Evolutionary conservation across 2,888 invertebrate species (phyloP).

Genomic region (Corbicula japonica): DNA sequence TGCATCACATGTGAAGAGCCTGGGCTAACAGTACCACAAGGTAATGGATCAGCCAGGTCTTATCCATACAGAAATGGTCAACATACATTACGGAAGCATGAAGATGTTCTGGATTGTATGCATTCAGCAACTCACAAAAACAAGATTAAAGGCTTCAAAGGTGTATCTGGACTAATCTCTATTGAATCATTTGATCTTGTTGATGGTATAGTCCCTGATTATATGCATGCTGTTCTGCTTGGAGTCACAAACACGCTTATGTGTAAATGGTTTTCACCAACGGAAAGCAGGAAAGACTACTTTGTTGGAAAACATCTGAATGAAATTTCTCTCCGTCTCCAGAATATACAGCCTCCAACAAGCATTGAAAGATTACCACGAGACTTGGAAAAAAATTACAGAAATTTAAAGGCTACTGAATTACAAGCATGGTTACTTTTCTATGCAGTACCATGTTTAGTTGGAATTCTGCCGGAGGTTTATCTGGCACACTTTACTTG

Average conservation of each 20-base stretch:
- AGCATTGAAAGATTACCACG: constrained; percentile 39
- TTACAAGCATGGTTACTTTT: constrained; percentile 37
- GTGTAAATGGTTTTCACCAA: constrained; percentile 54
- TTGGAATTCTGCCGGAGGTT: constrained; percentile 33
- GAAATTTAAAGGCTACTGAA: constrained; percentile 30
- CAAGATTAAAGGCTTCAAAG: constrained; percentile 56
- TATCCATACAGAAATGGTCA: constrained; percentile 40
- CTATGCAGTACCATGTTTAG: constrained; percentile 43
- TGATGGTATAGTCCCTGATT: constrained; percentile 41
- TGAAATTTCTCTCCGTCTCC: constrained; percentile 23
- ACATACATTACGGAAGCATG: constrained; percentile 25
- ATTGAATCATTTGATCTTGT: constrained; percentile 43
- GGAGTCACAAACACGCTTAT: constrained; percentile 41
- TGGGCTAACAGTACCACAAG: constrained; percentile 45
- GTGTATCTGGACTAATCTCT: constrained; percentile 45
- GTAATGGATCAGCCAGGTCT: constrained; percentile 31
- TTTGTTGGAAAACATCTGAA: constrained; percentile 54
- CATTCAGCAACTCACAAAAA: constrained; percentile 19
- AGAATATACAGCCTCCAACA: constrained; percentile 38
- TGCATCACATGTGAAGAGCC: constrained; percentile 63
- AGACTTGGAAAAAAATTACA: constrained; percentile 38
- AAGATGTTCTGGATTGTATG: constrained; percentile 28
- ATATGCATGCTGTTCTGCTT: constrained; percentile 49
- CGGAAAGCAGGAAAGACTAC: constrained; percentile 23
- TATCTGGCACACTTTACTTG: constrained; percentile 36